Base-by-base conservation (phyloP, 2,888 invertebrate genomes). In the Clivina fossor region DNA sequence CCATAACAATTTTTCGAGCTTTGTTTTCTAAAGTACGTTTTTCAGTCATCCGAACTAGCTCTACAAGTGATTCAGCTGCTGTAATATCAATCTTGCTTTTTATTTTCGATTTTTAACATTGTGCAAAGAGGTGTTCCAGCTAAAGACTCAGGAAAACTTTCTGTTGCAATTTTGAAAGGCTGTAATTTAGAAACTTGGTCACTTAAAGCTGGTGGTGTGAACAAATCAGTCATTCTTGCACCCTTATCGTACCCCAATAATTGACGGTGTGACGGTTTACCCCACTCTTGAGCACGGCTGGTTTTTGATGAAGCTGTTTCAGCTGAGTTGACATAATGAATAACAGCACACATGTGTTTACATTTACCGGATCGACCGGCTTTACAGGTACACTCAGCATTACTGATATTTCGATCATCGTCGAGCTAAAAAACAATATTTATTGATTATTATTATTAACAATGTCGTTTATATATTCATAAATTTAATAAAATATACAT, bases 291-390 rank as follows among this genome's bases (percentile, higher is more conserved):
- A 5, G 32, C 11, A 19, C 26, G 24, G 55, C 51, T 60, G 7
- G 61, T 62, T 57, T 58, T 62, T n/a, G 58, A 60, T 32, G 57
- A 11, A 13, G 58, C 48, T 20, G 22, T 50, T 53, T 59, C 58
- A 4, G 58, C 40, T 9, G 60, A 60, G 58, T 61, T 62, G 1
- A 61, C 33, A 22, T 38, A 59, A 43, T 59, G 38, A 22, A 62
- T 26, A 16, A 59, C 20, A n/a, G 59, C 61, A 55, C 56, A 59
- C 7, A 61, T 43, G 19, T 62, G 61, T 38, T 60, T 60, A 26
- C 60, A 61, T 47, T 57, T 58, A 20, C 55, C 54, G 2, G 54
- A 53, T 13, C 57, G 43, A 22, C 60, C 60, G 11, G 61, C 60
- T 58, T 58, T 60, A 49, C 58, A 62, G 8, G 49, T 50, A 48